Percentiles rank a stretch among this genome's conserved stretches.
These are phyloP conservation scores for Microcaecilia unicolor DNA, from an alignment of 2,797 vertebrate genomes.

Conservation along the genomic window DNA sequence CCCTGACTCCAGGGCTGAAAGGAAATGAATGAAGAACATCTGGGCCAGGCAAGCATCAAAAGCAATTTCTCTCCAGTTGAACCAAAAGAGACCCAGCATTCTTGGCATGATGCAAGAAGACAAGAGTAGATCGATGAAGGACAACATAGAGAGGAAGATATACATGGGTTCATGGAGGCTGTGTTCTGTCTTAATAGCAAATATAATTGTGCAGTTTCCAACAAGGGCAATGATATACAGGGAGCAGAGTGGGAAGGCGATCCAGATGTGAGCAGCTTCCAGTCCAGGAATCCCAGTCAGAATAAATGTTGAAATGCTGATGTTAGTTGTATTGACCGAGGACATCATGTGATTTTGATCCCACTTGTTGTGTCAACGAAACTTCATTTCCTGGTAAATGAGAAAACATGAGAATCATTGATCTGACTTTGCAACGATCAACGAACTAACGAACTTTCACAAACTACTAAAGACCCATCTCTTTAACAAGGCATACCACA, in stretches of 20 bases:
- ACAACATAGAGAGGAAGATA: slow-evolving; percentile 10
- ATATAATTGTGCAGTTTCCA: slow-evolving; percentile 21
- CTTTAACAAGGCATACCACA: too few relatives aligned
- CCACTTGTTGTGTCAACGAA: too few relatives aligned
- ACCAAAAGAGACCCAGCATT: slow-evolving; percentile 6
- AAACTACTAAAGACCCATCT: too few relatives aligned
- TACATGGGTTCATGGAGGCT: slow-evolving; percentile 10
- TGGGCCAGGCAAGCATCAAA: slow-evolving; percentile 55
- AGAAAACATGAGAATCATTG: too few relatives aligned
- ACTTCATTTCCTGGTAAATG: too few relatives aligned
- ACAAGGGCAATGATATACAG: slow-evolving; percentile 30
- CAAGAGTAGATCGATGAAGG: slow-evolving; percentile 8
- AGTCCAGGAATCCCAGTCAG: slow-evolving; percentile 19
- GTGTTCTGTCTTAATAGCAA: slow-evolving; percentile 2
- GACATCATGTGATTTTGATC: neutral
- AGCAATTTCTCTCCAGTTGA: slow-evolving; percentile 30
- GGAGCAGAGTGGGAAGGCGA: slow-evolving; percentile 18
- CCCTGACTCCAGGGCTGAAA: slow-evolving; percentile 63
- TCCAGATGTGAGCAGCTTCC: slow-evolving; percentile 21
- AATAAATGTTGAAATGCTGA: neutral
- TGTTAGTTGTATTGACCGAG: neutral
- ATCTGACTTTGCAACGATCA: too few relatives aligned
- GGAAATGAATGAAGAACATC: slow-evolving; percentile 67
- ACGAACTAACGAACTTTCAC: too few relatives aligned
- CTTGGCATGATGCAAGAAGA: slow-evolving; percentile 4